Evolutionary conservation across 2,888 invertebrate genomes (phyloP).

Genomic region (Phyto melanocephala): DNA sequence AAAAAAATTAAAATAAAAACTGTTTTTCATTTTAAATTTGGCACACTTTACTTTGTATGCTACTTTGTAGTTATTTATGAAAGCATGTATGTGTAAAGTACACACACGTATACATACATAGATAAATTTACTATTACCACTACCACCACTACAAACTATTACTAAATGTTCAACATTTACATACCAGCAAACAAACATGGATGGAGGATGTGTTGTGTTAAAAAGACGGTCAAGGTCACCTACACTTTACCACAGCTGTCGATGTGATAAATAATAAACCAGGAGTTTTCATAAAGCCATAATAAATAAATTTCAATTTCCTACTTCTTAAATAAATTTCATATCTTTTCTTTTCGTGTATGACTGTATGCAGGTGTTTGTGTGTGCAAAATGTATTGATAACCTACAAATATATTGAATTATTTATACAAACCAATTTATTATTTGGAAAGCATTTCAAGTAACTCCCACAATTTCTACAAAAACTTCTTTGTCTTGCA

Average conservation of each 20-base stretch:
- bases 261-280: slow-evolving; percentile 28
- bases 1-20: too few species aligned
- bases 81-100: not conserved
- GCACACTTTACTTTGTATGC: slow-evolving; percentile 51
- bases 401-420: slow-evolving; percentile 36
- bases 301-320: slow-evolving; percentile 54
- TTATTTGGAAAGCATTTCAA: not conserved
- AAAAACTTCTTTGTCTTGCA: not conserved
- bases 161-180: too few species aligned
- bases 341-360: not conserved
- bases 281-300: slow-evolving; percentile 24
- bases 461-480: not conserved
- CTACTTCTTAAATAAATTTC: slow-evolving; percentile 18
- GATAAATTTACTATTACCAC: slow-evolving; percentile 2
- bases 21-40: slow-evolving; percentile 43
- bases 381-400: not conserved
- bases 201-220: slow-evolving; percentile 38
- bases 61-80: slow-evolving; percentile 42
- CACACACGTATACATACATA: not conserved
- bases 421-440: not conserved
- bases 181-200: not conserved
- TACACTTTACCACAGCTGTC: slow-evolving; percentile 29
- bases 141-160: not conserved
- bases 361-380: not conserved
- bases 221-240: slow-evolving; percentile 59